A percentile compares a stretch with the other conserved stretches of the same genome.
These are phyloP conservation scores for Neotoxoptera formosana DNA, from an alignment of 1,140 invertebrate species.

Conservation along the genomic window DNA sequence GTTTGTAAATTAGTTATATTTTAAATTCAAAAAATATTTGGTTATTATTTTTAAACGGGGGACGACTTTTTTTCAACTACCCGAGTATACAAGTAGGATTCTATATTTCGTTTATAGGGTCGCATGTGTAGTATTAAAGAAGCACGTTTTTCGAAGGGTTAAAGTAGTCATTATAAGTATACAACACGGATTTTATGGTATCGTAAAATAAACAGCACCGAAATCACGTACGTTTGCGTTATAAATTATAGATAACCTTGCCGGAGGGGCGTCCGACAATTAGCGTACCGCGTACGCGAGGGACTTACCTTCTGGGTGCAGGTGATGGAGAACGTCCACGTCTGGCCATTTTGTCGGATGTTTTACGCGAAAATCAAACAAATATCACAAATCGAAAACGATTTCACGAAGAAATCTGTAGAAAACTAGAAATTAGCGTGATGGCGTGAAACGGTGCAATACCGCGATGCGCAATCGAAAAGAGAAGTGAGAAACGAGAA, in stretches of 20 bases:
- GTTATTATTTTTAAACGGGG: too few relatives aligned
- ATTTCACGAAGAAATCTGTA: not conserved
- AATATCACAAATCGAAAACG: not conserved
- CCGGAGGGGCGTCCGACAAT: not conserved
- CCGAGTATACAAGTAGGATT: too few relatives aligned
- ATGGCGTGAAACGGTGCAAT: not conserved
- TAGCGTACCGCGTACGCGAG: not conserved
- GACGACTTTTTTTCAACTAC: too few relatives aligned
- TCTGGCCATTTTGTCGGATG: conserved; percentile 58
- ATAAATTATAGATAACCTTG: not conserved
- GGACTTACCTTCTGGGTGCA: conserved; percentile 56
- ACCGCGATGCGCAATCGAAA: too few relatives aligned
- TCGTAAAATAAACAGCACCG: not conserved
- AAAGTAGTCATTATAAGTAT: not conserved
- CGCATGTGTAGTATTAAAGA: not conserved
- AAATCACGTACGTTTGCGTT: not conserved
- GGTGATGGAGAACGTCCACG: conserved; percentile 60
- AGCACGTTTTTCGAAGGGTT: not conserved
- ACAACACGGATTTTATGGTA: not conserved
- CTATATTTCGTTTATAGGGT: too few relatives aligned
- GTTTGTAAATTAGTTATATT: too few relatives aligned
- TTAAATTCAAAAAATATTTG: too few relatives aligned
- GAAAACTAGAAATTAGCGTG: not conserved
- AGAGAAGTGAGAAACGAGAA: too few relatives aligned
- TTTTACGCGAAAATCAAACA: not conserved